These are phyloP conservation scores for Eustalomyia histrio DNA, from an alignment of 2,888 invertebrate species.

Conservation along the genomic window DNA sequence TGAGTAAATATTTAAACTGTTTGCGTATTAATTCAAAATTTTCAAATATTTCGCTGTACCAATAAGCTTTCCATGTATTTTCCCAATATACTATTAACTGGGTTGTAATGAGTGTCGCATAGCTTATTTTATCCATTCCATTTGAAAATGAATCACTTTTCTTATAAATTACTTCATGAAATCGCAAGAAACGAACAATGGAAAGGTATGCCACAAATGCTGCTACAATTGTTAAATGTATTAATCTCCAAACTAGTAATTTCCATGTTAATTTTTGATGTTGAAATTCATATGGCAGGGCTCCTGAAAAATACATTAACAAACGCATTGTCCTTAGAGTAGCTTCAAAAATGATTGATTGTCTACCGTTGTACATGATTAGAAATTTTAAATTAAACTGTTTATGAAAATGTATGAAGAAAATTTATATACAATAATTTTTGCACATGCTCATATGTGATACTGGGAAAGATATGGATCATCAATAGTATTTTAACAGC, in stretches of 20 bases:
- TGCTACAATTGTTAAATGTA: slow-evolving; percentile 31
- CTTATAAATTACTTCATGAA: slow-evolving; percentile 49
- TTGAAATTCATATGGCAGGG: slow-evolving; percentile 66
- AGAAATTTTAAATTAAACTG: neutral
- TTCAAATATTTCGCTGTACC: slow-evolving; percentile 48
- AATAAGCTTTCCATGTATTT: slow-evolving; percentile 57
- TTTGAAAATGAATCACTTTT: slow-evolving; percentile 69
- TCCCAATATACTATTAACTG: slow-evolving; percentile 63
- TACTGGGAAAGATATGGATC: neutral
- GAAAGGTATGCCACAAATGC: slow-evolving; percentile 43
- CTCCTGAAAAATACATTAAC: slow-evolving; percentile 65
- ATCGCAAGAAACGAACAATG: slow-evolving; percentile 40
- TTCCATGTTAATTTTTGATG: slow-evolving; percentile 3
- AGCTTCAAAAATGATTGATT: slow-evolving; percentile 47
- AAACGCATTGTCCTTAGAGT: slow-evolving; percentile 67
- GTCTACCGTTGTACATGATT: slow-evolving; percentile 15
- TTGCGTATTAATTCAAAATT: slow-evolving; percentile 60
- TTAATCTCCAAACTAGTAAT: slow-evolving; percentile 41
- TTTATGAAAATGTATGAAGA: neutral
- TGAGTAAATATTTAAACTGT: slow-evolving; percentile 56
- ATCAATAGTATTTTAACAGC: neutral
- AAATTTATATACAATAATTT: too few relatives aligned
- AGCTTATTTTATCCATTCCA: slow-evolving; percentile 67
- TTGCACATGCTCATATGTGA: too few relatives aligned
- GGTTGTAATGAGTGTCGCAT: slow-evolving; percentile 42